Conservation (phyloP, 2,797 vertebrate species). For the Smutsia gigantea region DNA sequence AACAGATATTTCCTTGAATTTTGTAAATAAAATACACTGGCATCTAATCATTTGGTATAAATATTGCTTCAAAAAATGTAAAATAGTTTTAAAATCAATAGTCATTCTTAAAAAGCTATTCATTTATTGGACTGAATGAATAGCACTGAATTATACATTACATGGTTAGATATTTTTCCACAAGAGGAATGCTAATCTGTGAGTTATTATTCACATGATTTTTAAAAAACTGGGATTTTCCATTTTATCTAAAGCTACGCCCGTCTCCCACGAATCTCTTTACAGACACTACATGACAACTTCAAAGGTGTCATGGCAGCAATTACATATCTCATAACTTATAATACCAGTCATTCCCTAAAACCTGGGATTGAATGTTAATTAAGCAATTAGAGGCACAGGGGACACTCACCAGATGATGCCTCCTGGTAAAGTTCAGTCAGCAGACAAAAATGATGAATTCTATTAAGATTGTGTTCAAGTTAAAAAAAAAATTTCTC, state of each 20-base stretch:
- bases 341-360: conserved; percentile 53
- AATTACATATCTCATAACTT: conserved; percentile 61
- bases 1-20: background rate
- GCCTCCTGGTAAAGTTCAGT: conserved; percentile 54
- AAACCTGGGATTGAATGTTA: conserved; percentile 73
- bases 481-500: background rate
- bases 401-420: conserved; percentile 70
- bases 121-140: background rate
- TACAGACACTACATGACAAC: conserved; percentile 41
- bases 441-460: conserved; percentile 64
- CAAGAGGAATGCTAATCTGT: background rate
- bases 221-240: conserved; percentile 22
- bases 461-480: conserved; percentile 37
- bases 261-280: conserved; percentile 15
- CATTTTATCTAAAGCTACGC: conserved; percentile 2
- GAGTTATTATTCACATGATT: background rate
- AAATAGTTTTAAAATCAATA: background rate
- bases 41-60: background rate
- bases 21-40: background rate
- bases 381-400: conserved; percentile 77
- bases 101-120: background rate
- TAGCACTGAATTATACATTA: background rate
- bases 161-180: background rate
- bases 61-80: background rate
- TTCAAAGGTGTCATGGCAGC: conserved; percentile 36